A percentile compares a stretch with the other conserved stretches of the same genome.
These are phyloP conservation scores for Pedionomus torquatus DNA, from an alignment of 2,113 vertebrate genomes.

Conservation along the genomic window DNA sequence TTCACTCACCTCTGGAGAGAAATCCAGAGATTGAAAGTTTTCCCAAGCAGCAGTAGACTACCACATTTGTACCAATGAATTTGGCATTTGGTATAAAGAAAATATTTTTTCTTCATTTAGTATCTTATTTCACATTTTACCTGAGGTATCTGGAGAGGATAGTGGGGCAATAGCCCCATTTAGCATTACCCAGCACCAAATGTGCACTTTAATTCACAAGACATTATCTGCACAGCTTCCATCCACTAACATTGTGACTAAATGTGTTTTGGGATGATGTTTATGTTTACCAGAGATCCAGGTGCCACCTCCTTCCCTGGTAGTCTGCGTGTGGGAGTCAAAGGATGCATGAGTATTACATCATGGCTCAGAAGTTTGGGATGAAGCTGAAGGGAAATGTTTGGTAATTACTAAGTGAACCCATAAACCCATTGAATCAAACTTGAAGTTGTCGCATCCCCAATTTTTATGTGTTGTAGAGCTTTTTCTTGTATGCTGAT, in stretches of 20 bases:
- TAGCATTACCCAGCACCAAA: background rate
- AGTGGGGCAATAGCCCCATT: accelerated
- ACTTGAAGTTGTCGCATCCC: background rate
- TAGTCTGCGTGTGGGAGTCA: background rate
- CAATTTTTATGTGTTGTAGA: background rate
- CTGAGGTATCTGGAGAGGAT: background rate
- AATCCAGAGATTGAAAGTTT: background rate
- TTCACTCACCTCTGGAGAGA: background rate
- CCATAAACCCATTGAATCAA: background rate
- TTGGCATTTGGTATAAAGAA: background rate
- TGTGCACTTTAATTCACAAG: background rate
- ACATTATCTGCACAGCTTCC: background rate
- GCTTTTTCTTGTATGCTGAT: background rate
- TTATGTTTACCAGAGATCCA: background rate
- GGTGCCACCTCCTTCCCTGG: background rate
- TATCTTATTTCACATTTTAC: background rate
- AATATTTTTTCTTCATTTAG: background rate
- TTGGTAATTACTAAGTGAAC: background rate
- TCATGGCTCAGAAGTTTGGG: background rate
- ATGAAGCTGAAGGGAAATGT: background rate
- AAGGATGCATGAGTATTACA: background rate
- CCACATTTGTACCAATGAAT: background rate
- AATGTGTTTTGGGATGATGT: background rate
- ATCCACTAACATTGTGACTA: background rate
- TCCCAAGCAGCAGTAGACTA: background rate